These are phyloP conservation scores for Drosophila pseudoananassae DNA, from an alignment of 1,140 invertebrate species.

Conservation along the genomic window DNA sequence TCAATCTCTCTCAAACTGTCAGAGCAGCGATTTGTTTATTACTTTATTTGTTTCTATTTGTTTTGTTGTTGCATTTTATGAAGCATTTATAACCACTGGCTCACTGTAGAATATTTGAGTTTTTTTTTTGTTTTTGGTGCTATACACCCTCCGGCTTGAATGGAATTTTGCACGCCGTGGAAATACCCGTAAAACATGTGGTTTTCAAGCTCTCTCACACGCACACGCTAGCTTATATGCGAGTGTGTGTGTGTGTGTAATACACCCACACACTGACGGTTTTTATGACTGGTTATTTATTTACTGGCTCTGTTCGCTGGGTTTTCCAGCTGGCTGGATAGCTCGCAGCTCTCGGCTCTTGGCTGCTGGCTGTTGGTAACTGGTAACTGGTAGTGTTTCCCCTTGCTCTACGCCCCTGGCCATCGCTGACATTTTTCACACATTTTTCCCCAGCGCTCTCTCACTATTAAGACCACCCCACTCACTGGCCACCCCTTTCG, in stretches of 20 bases:
- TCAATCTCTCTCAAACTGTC: not conserved
- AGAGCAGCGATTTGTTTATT: slow-evolving; percentile 16
- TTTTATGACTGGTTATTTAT: slow-evolving; percentile 82
- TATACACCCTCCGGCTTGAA: slow-evolving; percentile 34
- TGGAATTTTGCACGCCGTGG: slow-evolving; percentile 54
- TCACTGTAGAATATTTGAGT: not conserved
- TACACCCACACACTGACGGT: slow-evolving; percentile 25
- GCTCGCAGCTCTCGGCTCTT: slow-evolving; percentile 5
- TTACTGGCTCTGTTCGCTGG: slow-evolving; percentile 70
- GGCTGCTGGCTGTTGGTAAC: not conserved
- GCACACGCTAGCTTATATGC: slow-evolving; percentile 10
- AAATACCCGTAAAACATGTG: slow-evolving; percentile 62
- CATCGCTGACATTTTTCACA: slow-evolving; percentile 72
- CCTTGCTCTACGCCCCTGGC: slow-evolving; percentile 56
- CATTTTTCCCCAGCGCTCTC: slow-evolving; percentile 49
- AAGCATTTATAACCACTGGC: slow-evolving; percentile 46
- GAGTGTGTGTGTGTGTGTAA: no score
- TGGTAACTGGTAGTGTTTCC: not conserved
- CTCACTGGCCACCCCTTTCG: not conserved
- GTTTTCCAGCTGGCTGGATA: slow-evolving; percentile 73
- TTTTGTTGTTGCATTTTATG: slow-evolving; percentile 40
- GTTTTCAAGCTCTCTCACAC: slow-evolving; percentile 9
- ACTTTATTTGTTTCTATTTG: slow-evolving; percentile 3
- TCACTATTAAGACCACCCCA: slow-evolving; percentile 1
- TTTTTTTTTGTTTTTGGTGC: slow-evolving; percentile 4